Percentiles rank a stretch among this genome's conserved stretches.
phyloP scores from a whole-genome alignment of 2,888 invertebrate species.

The Peribatodes rhomboidaria region DNA sequence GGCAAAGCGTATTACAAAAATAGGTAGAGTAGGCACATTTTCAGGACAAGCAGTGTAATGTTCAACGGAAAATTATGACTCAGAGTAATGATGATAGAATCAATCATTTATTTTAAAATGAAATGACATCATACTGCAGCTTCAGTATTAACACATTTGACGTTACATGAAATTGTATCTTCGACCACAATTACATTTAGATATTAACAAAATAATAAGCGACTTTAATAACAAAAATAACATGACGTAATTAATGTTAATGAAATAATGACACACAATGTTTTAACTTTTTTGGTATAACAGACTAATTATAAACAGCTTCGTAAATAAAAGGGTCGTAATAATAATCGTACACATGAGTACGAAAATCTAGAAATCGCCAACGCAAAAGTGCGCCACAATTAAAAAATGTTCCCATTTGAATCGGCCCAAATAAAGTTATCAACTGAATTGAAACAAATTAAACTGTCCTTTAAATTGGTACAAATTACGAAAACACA shows the following conservation, averaged over 20 bases:
- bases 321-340: no score
- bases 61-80: not conserved
- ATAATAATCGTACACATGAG: not conserved
- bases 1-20: not conserved
- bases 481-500: conserved; percentile 2
- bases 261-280: no score
- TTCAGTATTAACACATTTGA: not conserved
- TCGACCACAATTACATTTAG: no score
- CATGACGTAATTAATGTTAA: no score
- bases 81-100: not conserved
- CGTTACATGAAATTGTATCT: not conserved
- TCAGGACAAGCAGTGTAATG: not conserved
- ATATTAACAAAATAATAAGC: no score
- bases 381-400: not conserved
- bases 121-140: not conserved
- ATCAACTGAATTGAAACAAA: conserved; percentile 22
- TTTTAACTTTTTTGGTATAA: no score
- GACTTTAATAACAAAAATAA: no score
- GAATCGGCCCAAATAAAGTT: conserved; percentile 24
- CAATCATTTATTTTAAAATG: not conserved
- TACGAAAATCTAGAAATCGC: not conserved
- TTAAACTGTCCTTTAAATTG: conserved; percentile 10
- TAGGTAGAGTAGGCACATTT: not conserved
- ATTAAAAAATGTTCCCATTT: not conserved
- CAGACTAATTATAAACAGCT: no score